Base-by-base conservation (phyloP, 2,888 invertebrate species). In the Oscheius sp. region DNA sequence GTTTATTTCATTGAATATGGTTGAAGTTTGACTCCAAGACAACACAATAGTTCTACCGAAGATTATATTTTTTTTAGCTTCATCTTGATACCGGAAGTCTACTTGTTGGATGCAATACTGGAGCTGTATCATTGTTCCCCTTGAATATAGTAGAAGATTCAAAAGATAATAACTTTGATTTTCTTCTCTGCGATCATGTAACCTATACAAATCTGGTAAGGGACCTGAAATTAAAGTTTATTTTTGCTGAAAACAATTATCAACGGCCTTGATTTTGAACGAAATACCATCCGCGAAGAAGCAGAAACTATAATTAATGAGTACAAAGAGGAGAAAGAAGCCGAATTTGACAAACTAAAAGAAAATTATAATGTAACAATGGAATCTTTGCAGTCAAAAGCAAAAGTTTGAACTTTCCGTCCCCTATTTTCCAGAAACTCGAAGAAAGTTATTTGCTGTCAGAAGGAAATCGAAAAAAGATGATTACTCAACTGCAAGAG, bases 271-370 rank as follows among this genome's bases (percentile, higher is more conserved):
- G 72, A 78, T 41, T 51, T 67, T 14, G 78, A 78, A 50, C 32
- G 74, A 28, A 74, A 78, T 32, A 33, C 68, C n/a, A 78, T 78
- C 5, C 64, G 75, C 9, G 72, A 74, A 54, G 70, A 72, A 14
- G 71, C 78, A 9, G 72, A 78, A 14, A 65, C 62, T n/a, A 74
- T 74, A 33, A 51, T 78, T 38, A 65, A 68, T 3, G 56, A 71
- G 9, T 75, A 72, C 54, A 74, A 68, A 22, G 59, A 56, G 22
- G 50, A 65, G n/a, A 67, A 71, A 8, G 66, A 73, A 3, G 67
- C 59, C 3, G 75, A 75, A 33, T 24, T 75, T 3, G 49, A 26
- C 24, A 33, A 61, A 41, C 54, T 71, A 0, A 71, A 62, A 22
- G 47, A 47, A 20, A 59, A 69, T 5, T 70, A 68, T 28, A 20